Evolutionary conservation across 2,888 invertebrate genomes (phyloP), one percentile per base, ranked within the genome.

Genomic region (Lamellibrachia satsuma): DNA sequence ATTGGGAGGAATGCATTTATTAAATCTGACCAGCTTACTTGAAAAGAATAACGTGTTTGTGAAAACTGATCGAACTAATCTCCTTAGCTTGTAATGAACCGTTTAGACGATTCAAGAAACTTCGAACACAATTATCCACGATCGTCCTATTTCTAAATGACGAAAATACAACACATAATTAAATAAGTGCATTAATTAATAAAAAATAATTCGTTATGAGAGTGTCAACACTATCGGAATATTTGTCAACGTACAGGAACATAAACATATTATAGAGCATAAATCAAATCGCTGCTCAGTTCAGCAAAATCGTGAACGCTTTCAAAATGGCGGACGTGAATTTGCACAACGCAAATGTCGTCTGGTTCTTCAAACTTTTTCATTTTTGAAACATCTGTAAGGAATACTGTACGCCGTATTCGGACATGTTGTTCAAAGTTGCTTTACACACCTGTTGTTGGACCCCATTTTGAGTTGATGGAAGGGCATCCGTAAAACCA

Each of bases 321-420:
- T 75, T 75, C 75, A 75, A 75, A 75, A 75, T 75, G 75, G 75
- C 75, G 75, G 75, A 75, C n/a, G n/a, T 22, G 75, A 75, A 75
- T 75, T 75, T 22, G n/a, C 15, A 75, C 22, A 11, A n/a, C 15
- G 75, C 15, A 4, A 75, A 75, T 75, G 75, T 75, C 75, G 75
- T 75, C 75, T 75, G 75, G 15, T 75, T 75, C n/a, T 4, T 15
- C 75, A 75, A 75, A 75, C 75, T 15, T 11, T 75, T 22, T 22
- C 4, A 22, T 2, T 75, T 75, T 75, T 75, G 11, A 22, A 75
- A 75, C n/a, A 22, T 6, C n/a, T 75, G 75, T 15, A 6, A 22
- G 75, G n/a, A 75, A 75, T 22, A 75, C 75, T 75, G 75, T 75
- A 75, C 75, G n/a, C 75, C 75, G n/a, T 75, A 75, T 75, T 75